Base-by-base conservation (phyloP, 2,113 vertebrate genomes). In the Candoia aspera region DNA sequence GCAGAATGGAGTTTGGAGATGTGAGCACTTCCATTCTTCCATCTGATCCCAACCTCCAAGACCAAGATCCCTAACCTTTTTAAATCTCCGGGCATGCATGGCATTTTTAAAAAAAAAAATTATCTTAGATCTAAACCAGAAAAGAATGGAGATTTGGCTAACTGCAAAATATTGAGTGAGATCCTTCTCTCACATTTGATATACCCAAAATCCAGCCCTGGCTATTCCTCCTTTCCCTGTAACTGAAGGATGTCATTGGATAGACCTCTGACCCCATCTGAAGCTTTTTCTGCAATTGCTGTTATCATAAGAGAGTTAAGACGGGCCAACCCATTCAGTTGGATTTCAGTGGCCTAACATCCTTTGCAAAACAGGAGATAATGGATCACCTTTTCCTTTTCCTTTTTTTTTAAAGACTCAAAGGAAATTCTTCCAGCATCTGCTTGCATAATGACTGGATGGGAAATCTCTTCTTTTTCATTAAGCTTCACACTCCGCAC, bases 221-320 rank as follows among this genome's bases (percentile, higher is more conserved):
- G 24, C 87, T 2, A 86, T 91, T 96, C 91, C 46, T 95, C 90
- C 93, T 90, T 83, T 33, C 64, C 86, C 88, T 84, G 90, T 96
- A 96, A 93, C 12, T 83, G 92, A 64, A 93, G 90, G 79, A 59
- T 84, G 87, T 91, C 46, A 42, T 1, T 88, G 91, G 95, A 87
- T 84, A 95, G 87, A 95, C 96, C 93, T 84, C 92, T 59, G 55
- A n/a, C 26, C 83, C 60, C 68, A 94, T 59, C 24, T 2, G 13
- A 57, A 91, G 88, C 49, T 92, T 94, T 49, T 93, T 92, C 57
- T 26, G 53, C 68, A 91, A 90, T 93, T 86, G 59, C 88, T 95
- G 95, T 92, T 92, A 95, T 0, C 87, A 33, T 0, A 19, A 73
- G 89, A 83, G 92, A 93, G 91, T 91, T 90, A 91, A 46, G 12